Base-by-base conservation (phyloP, 2,888 invertebrate genomes). In the Rhopalosiphum nymphaeae region DNA sequence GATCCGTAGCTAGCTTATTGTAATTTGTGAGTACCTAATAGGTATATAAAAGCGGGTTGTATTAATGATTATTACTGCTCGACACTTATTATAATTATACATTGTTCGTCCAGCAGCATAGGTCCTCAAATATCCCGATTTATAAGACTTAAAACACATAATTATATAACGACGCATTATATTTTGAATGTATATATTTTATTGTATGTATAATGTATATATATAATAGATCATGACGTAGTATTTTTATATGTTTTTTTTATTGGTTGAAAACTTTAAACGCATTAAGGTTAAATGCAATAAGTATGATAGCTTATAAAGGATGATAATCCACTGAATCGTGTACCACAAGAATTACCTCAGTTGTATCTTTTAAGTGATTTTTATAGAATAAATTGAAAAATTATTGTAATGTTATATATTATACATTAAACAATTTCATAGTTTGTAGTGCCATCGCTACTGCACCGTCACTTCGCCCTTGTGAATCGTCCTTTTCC, bases 201-300 rank as follows among this genome's bases (percentile, higher is more conserved):
- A 53, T 46, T 46, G 44, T 13, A 16, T 53, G 16, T 53, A 49
- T 49, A 53, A 36, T 16, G 25, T 42, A 78, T 10, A 1, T 46
- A 88, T 25, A 36, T 78, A 36, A 78, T 78, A 91, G 36, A 86
- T 56, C 78, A 89, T 89, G 93, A 89, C 89, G n/a, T 46, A 36
- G 89, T 84, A 16, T 46, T 93, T 93, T 88, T 61, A 7, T 61
- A n/a, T 61, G 11, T 78, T 29, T 42, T 46, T 46, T 61, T 56
- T 93, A 26, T 84, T 42, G 67, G 88, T 67, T 67, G 84, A n/a
- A 84, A 57, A 93, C 56, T 89, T 67, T 44, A 93, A 93, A 89
- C 92, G 36, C 93, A 93, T 93, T 93, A 93, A 93, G 84, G 89
- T 93, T 93, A 89, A 93, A 25, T 57, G 26, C 84, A 57, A 9